Evolutionary conservation across 2,888 invertebrate species (phyloP).

Genomic region (Nephrotoma guestfalica): DNA sequence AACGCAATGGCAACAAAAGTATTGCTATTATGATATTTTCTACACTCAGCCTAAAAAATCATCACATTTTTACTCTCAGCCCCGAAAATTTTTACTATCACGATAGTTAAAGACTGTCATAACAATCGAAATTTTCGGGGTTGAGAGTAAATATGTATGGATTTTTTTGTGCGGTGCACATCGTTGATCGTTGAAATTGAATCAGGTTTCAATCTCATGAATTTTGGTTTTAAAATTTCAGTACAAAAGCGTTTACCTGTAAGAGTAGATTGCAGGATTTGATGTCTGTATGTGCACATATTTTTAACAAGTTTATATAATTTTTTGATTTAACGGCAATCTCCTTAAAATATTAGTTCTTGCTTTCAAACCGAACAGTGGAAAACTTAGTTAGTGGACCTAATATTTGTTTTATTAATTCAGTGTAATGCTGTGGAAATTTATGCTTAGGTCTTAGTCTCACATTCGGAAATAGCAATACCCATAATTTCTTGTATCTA

Average conservation of each 20-base stretch:
- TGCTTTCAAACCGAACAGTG: too few species aligned
- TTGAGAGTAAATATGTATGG: too few species aligned
- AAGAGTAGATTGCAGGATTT: neutral
- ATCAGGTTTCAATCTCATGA: too few species aligned
- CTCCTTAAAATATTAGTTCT: neutral
- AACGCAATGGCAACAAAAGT: too few species aligned
- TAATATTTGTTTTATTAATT: neutral
- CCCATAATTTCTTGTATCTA: neutral
- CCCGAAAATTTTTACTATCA: too few species aligned
- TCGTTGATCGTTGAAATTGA: too few species aligned
- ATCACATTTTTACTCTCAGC: too few species aligned
- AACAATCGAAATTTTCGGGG: too few species aligned
- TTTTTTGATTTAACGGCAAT: neutral
- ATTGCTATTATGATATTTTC: too few species aligned
- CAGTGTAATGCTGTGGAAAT: neutral
- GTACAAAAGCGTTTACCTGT: neutral
- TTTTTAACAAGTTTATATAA: neutral
- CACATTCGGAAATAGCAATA: neutral
- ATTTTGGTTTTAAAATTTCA: neutral
- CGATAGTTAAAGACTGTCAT: too few species aligned
- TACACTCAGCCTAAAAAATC: too few species aligned
- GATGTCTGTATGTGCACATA: neutral
- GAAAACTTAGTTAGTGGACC: neutral
- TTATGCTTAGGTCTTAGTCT: neutral
- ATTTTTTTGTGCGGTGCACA: too few species aligned